Base-by-base conservation (phyloP, 1,140 invertebrate genomes). In the Drosophila melanica region DNA sequence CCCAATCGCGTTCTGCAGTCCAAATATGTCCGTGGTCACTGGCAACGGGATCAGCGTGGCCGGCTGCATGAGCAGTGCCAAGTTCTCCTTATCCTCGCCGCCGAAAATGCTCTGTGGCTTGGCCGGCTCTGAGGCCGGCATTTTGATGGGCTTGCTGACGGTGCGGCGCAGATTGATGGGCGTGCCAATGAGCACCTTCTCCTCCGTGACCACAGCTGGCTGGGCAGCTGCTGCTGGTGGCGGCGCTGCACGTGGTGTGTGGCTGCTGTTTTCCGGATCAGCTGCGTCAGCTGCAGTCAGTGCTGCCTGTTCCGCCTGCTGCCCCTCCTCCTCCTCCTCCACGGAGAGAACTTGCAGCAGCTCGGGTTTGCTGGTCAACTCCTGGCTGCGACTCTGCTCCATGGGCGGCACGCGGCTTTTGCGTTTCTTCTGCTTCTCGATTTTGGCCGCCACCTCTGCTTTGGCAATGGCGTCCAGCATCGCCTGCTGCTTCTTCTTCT, bases 381-480 rank as follows among this genome's bases (percentile, higher is more conserved):
- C 62, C 33, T 68, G 51, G 1, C 33, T 47, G 5, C 57, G 48
- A 20, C 47, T 23, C 1, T 72, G 51, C 14, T 73, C 30, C 11
- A 75, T 5, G n/a, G 67, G 39, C 11, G 55, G 48, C 27, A 20
- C 62, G 2, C 64, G 51, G 1, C 62, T 68, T 54, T 78, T 74
- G 37, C 92, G 92, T 53, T 91, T 84, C 47, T 93, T 92, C 20
- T 90, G 86, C 63, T 81, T 94, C 53, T 93, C 92, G 47, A 93
- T 66, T 71, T 92, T 92, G 5, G 93, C 93, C 44, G 92, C 90
- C 71, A 92, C 92, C 69, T 94, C 93, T 0, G 94, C 94, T 48
- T 92, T 91, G 62, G 93, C 92, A 9, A 94, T 91, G 12, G 94
- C 94, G 89, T 94, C 92, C 66, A 92, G 68, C 89, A 93, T 92